Evolutionary conservation across 2,113 vertebrate genomes (phyloP), one percentile per base, ranked within the genome.

Genomic region (Vulpes ferrilata): DNA sequence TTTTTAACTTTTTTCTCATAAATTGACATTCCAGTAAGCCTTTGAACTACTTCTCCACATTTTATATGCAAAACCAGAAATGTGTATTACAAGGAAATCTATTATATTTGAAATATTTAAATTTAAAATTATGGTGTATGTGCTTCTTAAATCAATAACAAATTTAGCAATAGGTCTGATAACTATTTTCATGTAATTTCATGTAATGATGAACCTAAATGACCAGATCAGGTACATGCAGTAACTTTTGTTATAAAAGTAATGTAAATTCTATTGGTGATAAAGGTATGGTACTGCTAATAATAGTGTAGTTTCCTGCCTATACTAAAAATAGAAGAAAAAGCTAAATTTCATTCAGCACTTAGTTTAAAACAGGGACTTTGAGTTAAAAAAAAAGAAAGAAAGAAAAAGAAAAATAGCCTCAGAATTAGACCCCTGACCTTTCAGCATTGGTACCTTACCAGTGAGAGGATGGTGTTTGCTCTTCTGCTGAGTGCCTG

Each of bases 1-100:
- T 95, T 88, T 62, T 71, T 92, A n/a, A n/a, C 30, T 60, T 32
- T 64, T 89, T 38, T 71, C 12, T 62, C 35, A 1, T 80, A n/a
- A 35, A 38, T 60, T 71, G 90, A 60, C 71, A 60, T 53, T 71
- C 30, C 25, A n/a, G 13, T 43, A 97, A 53, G 16, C 8, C 11
- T 94, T 78, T 85, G 25, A 89, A 83, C 79, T 83, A 27, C 35
- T 82, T 76, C 16, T 88, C 11, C 38, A 38, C 25, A 64, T 81
- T 67, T 90, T 65, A 62, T 55, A 30, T 80, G 43, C 35, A 67
- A 83, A 93, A 73, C 23, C n/a, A 60, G 55, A 97, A 82, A n/a
- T 43, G 30, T n/a, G 32, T 12, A 55, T 64, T 83, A 22, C 8
- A 57, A 38, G 73, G 76, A 95, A 87, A 48, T 78, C 17, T 23